A percentile compares a stretch with the other conserved stretches of the same genome.
Evolutionary conservation across 2,113 vertebrate genomes (phyloP).

Genomic region (Campylomormyrus tamandua): DNA sequence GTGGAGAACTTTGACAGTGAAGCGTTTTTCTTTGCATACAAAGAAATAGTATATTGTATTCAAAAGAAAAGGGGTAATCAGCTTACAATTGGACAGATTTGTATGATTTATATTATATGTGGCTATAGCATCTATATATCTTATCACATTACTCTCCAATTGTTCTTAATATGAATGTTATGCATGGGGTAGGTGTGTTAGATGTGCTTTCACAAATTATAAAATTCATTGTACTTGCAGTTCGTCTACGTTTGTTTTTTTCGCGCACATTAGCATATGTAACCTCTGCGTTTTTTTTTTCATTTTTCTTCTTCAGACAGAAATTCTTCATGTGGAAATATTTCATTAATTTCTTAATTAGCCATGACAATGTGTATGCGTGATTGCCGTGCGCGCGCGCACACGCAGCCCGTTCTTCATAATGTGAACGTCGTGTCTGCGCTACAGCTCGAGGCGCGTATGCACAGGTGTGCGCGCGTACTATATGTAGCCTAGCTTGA

Average conservation of each 20-base stretch:
- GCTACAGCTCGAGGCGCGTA: background rate
- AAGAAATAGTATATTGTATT: background rate
- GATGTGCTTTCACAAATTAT: background rate
- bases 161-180: background rate
- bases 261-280: background rate
- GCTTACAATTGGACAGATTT: background rate
- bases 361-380: background rate
- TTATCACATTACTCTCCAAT: background rate
- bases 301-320: background rate
- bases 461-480: too few species aligned
- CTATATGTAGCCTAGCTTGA: background rate
- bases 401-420: background rate
- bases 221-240: background rate
- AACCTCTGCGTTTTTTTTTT: background rate
- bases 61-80: background rate
- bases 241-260: background rate
- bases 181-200: background rate
- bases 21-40: background rate
- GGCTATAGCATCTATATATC: background rate
- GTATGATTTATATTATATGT: background rate
- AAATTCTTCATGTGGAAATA: background rate
- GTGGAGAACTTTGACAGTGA: background rate
- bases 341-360: slow-evolving; percentile 20
- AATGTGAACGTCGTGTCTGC: background rate
- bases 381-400: background rate